phyloP scores from a whole-genome alignment of 2,797 vertebrate genomes.

The Echiichthys vipera region DNA sequence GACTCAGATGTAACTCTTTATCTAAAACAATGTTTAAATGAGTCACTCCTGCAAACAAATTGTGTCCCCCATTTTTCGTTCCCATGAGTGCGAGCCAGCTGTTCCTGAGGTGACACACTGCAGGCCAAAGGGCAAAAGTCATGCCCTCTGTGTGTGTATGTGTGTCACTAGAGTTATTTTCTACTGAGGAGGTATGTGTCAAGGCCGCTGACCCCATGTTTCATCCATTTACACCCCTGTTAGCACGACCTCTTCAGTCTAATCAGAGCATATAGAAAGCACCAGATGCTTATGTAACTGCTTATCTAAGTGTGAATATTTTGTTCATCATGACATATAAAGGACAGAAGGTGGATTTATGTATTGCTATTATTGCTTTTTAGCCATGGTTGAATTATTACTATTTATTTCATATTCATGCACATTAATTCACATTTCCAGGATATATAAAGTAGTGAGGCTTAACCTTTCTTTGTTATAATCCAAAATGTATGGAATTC shows the following conservation, averaged over 20 bases:
- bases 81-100: conserved; percentile 46
- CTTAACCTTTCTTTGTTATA: not conserved
- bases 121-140: conserved; percentile 51
- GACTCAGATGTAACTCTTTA: not conserved
- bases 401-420: not conserved
- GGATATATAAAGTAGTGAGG: not conserved
- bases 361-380: not conserved
- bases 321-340: not conserved
- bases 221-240: conserved; percentile 50
- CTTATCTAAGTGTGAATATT: conserved; percentile 4
- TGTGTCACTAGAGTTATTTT: conserved; percentile 62
- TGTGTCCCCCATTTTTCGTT: conserved; percentile 14
- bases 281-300: conserved; percentile 1
- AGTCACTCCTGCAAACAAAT: not conserved
- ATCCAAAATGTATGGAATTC: not conserved
- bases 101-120: conserved; percentile 39
- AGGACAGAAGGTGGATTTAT: conserved; percentile 2
- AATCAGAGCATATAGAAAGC: conserved; percentile 7
- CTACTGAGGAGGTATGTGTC: conserved; percentile 67
- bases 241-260: conserved; percentile 30
- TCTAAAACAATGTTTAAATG: not conserved
- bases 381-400: not conserved
- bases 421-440: not conserved
- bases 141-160: conserved; percentile 26
- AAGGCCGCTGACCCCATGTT: conserved; percentile 67